phyloP scores from a whole-genome alignment of 2,797 vertebrate genomes.

The Molossus molossus region DNA sequence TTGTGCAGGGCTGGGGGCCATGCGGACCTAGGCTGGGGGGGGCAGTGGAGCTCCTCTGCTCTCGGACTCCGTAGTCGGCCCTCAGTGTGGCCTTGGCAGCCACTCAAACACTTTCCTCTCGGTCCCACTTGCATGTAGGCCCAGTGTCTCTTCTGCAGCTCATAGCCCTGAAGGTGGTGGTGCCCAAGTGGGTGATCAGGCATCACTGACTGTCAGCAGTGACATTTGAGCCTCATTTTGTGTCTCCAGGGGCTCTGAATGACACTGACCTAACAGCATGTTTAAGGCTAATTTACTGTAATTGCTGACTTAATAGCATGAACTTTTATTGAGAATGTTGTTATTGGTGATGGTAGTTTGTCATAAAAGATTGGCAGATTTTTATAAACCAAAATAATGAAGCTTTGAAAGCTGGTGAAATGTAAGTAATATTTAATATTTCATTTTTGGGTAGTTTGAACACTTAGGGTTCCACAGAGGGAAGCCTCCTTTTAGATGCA shows the following conservation, averaged over 20 bases:
- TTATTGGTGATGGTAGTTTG: not conserved
- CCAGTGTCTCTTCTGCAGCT: accelerated
- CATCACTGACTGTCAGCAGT: not conserved
- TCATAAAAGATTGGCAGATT: not conserved
- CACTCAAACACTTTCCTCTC: not conserved
- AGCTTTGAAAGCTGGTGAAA: not conserved
- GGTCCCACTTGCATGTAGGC: not conserved
- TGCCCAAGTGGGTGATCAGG: not conserved
- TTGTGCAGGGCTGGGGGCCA: not conserved
- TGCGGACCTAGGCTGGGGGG: not conserved
- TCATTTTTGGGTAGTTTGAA: not conserved
- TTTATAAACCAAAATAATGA: not conserved
- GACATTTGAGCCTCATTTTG: accelerated
- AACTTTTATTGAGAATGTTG: not conserved
- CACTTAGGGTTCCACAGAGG: not conserved
- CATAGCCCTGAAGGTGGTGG: not conserved
- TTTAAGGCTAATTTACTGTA: not conserved
- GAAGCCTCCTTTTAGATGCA: not conserved
- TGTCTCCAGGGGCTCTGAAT: too few relatives aligned
- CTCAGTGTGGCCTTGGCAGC: not conserved
- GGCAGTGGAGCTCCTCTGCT: not conserved
- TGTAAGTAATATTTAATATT: not conserved
- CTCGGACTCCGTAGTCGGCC: too few relatives aligned
- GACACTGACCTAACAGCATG: not conserved
- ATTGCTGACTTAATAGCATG: not conserved